A percentile compares a stretch with the other conserved stretches of the same genome.
Evolutionary conservation across 2,888 invertebrate species (phyloP).

Genomic region (Oscheius sp.): DNA sequence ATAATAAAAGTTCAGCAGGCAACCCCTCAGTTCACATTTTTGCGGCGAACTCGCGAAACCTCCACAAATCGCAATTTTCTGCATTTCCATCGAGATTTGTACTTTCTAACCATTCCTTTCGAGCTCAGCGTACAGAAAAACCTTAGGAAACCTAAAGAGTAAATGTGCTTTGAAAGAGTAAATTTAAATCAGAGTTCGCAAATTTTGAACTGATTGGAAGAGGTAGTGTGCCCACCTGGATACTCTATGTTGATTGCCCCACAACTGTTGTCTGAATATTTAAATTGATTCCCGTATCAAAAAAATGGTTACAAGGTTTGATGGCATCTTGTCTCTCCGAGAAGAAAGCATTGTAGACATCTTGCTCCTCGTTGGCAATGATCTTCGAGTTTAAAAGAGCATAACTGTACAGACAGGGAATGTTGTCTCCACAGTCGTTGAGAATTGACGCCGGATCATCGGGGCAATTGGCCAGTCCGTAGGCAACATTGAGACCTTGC

Average conservation of each 20-base stretch:
- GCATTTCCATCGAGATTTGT: too few relatives aligned
- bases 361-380: slow-evolving; percentile 66
- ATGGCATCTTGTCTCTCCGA: slow-evolving; percentile 56
- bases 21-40: too few relatives aligned
- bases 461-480: slow-evolving; percentile 60
- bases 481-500: slow-evolving; percentile 58
- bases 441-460: slow-evolving; percentile 69
- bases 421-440: slow-evolving; percentile 69
- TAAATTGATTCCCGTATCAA: not conserved
- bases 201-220: too few relatives aligned
- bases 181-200: too few relatives aligned
- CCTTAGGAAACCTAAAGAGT: too few relatives aligned
- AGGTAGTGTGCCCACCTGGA: slow-evolving; percentile 40
- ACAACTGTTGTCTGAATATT: slow-evolving; percentile 70
- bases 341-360: slow-evolving; percentile 63
- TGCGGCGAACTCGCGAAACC: too few relatives aligned
- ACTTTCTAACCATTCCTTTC: too few relatives aligned
- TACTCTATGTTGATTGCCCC: slow-evolving; percentile 73
- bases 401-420: slow-evolving; percentile 69
- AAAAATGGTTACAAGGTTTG: slow-evolving; percentile 60
- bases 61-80: too few relatives aligned
- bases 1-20: too few relatives aligned
- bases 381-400: slow-evolving; percentile 69
- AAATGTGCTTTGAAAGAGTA: too few relatives aligned
- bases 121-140: too few relatives aligned